phyloP scores from a whole-genome alignment of 2,797 vertebrate genomes.

The Pygocentrus nattereri region DNA sequence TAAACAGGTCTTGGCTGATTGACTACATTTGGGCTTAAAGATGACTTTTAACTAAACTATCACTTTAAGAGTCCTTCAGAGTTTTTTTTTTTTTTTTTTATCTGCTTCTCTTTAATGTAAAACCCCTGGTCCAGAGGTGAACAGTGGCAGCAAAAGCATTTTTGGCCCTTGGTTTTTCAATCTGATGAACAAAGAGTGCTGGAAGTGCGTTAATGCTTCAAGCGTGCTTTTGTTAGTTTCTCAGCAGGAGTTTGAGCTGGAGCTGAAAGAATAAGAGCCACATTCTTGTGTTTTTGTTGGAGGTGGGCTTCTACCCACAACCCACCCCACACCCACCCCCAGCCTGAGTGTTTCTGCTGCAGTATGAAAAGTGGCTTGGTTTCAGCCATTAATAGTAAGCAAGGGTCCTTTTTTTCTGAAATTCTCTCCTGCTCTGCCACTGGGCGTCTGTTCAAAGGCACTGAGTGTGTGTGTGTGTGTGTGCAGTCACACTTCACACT shows the following conservation, averaged over 20 bases:
- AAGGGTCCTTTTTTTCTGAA: constrained; percentile 33
- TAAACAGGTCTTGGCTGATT: background rate
- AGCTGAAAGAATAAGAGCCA: constrained; percentile 21
- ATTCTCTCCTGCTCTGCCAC: constrained; percentile 21
- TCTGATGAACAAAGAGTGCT: constrained; percentile 30
- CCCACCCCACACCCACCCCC: no score
- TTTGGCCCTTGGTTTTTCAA: constrained; percentile 16
- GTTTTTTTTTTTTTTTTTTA: constrained; percentile 67
- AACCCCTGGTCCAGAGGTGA: constrained; percentile 66
- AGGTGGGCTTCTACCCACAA: constrained; percentile 9
- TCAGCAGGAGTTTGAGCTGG: constrained; percentile 30
- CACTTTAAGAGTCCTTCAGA: constrained; percentile 45
- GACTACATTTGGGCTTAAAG: background rate
- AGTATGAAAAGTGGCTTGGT: constrained; percentile 58
- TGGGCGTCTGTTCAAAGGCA: constrained; percentile 60
- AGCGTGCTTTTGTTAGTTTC: constrained; percentile 55
- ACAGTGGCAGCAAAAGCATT: constrained; percentile 64
- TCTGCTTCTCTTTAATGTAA: constrained; percentile 71
- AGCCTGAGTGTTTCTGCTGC: constrained; percentile 23
- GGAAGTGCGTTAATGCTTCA: constrained; percentile 56
- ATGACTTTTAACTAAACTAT: background rate
- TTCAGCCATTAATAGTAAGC: constrained; percentile 57
- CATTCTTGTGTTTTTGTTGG: constrained; percentile 49
- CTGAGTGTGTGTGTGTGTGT: constrained; percentile 29
- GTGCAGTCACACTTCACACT: constrained; percentile 40